Conservation (phyloP, 2,888 invertebrate species). For the Oscheius myriophilus region DNA sequence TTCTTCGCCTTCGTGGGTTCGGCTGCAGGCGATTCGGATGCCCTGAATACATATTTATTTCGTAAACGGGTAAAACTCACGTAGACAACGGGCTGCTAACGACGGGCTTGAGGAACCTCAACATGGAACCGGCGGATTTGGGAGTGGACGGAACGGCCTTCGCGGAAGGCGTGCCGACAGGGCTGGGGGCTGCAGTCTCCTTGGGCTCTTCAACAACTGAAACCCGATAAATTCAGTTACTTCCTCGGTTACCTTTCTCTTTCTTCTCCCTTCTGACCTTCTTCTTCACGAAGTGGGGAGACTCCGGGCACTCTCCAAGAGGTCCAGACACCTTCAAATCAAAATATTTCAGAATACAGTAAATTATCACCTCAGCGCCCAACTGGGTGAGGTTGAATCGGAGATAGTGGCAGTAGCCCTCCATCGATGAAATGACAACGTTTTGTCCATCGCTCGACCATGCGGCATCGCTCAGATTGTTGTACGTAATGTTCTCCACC, state of each 20-base stretch:
- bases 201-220: neutral
- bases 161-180: neutral
- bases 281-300: conserved; percentile 21
- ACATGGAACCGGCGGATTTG: conserved; percentile 15
- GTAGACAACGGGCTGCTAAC: conserved; percentile 9
- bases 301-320: conserved; percentile 17
- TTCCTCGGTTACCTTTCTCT: conserved; percentile 13
- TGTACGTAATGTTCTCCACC: conserved; percentile 87
- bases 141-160: conserved; percentile 12
- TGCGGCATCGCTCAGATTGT: conserved; percentile 85
- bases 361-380: conserved; percentile 38
- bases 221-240: neutral
- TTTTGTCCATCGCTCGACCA: conserved; percentile 86
- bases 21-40: neutral
- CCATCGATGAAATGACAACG: conserved; percentile 84
- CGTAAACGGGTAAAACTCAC: neutral
- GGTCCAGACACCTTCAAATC: neutral
- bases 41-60: neutral
- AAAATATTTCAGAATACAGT: too few species aligned
- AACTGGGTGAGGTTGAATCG: conserved; percentile 76
- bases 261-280: conserved; percentile 19
- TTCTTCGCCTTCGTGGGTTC: neutral
- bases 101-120: conserved; percentile 13
- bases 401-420: conserved; percentile 87
- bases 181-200: conserved; percentile 1